These are phyloP conservation scores for Himalopsyche anomala DNA, from an alignment of 2,888 invertebrate genomes.

Conservation along the genomic window DNA sequence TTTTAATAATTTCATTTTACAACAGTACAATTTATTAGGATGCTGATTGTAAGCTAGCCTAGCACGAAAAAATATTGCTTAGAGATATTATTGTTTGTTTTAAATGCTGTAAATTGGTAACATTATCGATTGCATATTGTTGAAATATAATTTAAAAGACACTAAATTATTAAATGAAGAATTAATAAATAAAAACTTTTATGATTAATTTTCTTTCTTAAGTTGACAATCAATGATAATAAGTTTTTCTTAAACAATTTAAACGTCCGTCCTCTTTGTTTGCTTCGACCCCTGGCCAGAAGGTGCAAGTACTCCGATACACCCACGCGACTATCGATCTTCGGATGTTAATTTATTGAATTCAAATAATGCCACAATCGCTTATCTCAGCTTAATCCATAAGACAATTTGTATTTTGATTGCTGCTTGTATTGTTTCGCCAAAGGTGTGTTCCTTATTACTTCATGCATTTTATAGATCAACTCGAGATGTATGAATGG, in stretches of 20 bases:
- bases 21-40: too few species aligned
- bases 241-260: slow-evolving; percentile 48
- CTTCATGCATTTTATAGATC: slow-evolving; percentile 5
- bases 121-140: too few species aligned
- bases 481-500: background rate
- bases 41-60: too few species aligned
- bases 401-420: slow-evolving; percentile 22
- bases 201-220: background rate
- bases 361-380: slow-evolving; percentile 30
- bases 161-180: too few species aligned
- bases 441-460: slow-evolving; percentile 53
- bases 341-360: slow-evolving; percentile 24
- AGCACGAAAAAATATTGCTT: too few species aligned
- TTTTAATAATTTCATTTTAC: too few species aligned
- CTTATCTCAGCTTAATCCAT: background rate
- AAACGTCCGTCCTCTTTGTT: slow-evolving; percentile 48
- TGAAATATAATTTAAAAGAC: too few species aligned
- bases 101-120: too few species aligned
- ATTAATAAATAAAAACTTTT: too few species aligned
- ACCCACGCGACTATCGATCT: slow-evolving; percentile 44
- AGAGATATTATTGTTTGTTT: too few species aligned
- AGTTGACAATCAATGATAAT: background rate
- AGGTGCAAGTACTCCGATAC: slow-evolving; percentile 22
- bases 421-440: slow-evolving; percentile 55
- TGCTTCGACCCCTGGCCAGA: slow-evolving; percentile 39